Evolutionary conservation across 2,113 vertebrate species (phyloP).

Genomic region (Ochotona curzoniae): DNA sequence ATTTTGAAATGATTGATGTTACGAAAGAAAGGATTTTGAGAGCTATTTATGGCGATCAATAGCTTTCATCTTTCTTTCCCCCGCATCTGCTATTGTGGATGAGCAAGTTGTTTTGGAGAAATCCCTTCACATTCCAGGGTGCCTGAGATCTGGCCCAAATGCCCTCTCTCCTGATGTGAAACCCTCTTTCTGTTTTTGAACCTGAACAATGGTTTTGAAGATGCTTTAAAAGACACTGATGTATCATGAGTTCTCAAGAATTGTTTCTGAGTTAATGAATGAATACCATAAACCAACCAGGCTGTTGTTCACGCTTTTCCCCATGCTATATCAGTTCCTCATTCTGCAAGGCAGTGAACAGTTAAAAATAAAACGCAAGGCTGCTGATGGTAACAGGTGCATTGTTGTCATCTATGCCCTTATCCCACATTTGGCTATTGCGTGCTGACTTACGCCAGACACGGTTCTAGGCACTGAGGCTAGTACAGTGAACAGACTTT

Average conservation of each 20-base stretch:
- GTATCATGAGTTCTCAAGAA: not conserved
- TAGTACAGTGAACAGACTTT: not conserved
- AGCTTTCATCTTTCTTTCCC: slow-evolving; percentile 68
- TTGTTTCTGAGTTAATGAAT: slow-evolving; percentile 48
- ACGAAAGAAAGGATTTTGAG: slow-evolving; percentile 72
- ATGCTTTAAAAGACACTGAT: slow-evolving; percentile 18
- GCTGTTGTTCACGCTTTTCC: not conserved
- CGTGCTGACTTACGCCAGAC: not conserved
- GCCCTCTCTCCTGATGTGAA: slow-evolving; percentile 28
- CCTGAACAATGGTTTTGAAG: not conserved
- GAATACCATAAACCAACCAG: slow-evolving; percentile 6
- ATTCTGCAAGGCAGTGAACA: not conserved
- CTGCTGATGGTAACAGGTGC: not conserved
- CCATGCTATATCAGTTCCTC: not conserved
- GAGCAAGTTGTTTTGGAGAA: slow-evolving; percentile 70
- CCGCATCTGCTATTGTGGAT: slow-evolving; percentile 60
- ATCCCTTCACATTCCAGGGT: slow-evolving; percentile 56
- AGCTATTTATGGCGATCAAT: slow-evolving; percentile 73
- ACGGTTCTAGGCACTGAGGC: not conserved
- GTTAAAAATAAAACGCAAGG: not conserved
- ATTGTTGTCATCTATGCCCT: not conserved
- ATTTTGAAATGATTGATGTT: slow-evolving; percentile 79
- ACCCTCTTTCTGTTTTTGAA: slow-evolving; percentile 30
- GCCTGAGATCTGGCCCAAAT: not conserved
- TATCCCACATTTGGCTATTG: slow-evolving; percentile 3